phyloP scores from a whole-genome alignment of 2,797 vertebrate species.

The Ciconia nigra region DNA sequence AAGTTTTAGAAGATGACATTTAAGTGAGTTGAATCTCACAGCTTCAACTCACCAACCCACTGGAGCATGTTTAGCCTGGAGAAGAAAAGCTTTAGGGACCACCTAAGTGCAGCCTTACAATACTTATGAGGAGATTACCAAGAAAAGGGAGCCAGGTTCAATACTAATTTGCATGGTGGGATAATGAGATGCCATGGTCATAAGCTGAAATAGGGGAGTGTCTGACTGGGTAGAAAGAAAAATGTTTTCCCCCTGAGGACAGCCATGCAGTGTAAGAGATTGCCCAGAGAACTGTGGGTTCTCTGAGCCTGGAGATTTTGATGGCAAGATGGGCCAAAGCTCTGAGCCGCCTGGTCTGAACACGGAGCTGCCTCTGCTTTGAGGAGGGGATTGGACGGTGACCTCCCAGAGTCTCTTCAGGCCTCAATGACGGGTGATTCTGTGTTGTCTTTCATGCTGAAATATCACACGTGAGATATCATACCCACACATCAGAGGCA shows the following conservation, averaged over 20 bases:
- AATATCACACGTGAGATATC: not conserved
- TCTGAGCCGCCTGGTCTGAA: not conserved
- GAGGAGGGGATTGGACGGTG: not conserved
- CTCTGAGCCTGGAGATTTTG: not conserved
- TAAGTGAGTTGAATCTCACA: not conserved
- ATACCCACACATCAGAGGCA: not conserved
- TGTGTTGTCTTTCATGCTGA: not conserved
- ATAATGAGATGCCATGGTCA: not conserved
- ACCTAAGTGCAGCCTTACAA: not conserved
- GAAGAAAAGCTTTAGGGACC: not conserved
- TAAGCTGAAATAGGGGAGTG: not conserved
- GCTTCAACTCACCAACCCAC: no score
- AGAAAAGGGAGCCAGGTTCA: not conserved
- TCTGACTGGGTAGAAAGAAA: not conserved
- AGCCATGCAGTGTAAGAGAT: not conserved
- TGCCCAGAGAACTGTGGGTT: not conserved
- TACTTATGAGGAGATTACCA: not conserved
- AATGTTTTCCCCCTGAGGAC: not conserved
- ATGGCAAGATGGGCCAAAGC: accelerated
- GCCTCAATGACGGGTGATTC: not conserved
- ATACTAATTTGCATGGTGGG: not conserved
- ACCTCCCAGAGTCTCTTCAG: not conserved
- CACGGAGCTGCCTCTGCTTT: not conserved
- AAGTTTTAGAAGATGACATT: not conserved
- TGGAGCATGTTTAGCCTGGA: not conserved